These are phyloP conservation scores for Vidua macroura DNA, from an alignment of 2,113 vertebrate species.

Conservation along the genomic window DNA sequence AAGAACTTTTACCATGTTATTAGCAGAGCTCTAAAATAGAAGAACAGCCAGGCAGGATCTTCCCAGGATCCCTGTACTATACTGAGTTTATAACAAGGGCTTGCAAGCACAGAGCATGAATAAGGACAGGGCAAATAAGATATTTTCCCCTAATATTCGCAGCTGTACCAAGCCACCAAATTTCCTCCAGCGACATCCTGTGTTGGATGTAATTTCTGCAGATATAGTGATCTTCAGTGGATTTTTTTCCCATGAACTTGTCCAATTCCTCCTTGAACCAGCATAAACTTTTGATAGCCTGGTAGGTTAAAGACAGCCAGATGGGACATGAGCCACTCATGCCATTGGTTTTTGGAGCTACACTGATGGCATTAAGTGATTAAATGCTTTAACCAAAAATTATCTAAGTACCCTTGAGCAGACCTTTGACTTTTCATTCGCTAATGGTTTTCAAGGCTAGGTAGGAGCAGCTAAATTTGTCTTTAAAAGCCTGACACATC, in stretches of 20 bases:
- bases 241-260: not conserved
- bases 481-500: not conserved
- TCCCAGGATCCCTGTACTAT: not conserved
- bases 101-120: not conserved
- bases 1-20: not conserved
- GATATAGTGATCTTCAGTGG: not conserved
- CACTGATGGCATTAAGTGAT: not conserved
- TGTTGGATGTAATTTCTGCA: not conserved
- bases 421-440: not conserved
- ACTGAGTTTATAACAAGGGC: not conserved
- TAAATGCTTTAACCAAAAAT: constrained; percentile 14
- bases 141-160: not conserved
- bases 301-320: not conserved
- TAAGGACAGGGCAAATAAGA: not conserved
- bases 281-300: not conserved
- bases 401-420: not conserved
- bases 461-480: not conserved
- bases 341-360: not conserved
- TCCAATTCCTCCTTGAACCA: not conserved
- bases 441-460: not conserved
- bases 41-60: not conserved
- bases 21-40: not conserved
- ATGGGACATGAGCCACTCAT: not conserved
- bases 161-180: not conserved
- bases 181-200: not conserved